Conservation (phyloP, 2,888 invertebrate genomes). For the Drosophila meridionalis region DNA sequence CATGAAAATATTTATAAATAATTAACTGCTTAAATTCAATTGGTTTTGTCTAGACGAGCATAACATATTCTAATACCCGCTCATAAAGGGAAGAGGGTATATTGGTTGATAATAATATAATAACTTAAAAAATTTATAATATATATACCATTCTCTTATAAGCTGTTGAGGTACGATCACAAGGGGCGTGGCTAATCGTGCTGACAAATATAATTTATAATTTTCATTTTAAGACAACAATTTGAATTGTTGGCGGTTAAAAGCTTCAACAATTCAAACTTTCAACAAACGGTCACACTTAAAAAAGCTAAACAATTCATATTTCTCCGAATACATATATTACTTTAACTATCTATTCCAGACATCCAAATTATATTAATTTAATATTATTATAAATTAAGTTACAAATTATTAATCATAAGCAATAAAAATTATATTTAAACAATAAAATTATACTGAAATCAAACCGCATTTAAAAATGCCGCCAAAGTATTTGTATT, state of each 20-base stretch:
- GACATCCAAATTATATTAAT: neutral
- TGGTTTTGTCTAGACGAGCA: neutral
- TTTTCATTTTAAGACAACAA: neutral
- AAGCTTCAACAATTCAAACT: neutral
- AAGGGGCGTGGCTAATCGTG: no score
- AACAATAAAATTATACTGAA: neutral
- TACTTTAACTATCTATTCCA: no score
- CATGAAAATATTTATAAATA: neutral
- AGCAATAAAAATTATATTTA: neutral
- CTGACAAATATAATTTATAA: neutral
- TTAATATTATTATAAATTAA: neutral
- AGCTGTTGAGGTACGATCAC: no score
- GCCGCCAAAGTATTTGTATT: neutral
- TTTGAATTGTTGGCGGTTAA: constrained; percentile 1
- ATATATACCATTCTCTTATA: no score
- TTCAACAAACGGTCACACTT: neutral
- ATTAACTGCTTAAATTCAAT: neutral
- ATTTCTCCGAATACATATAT: neutral
- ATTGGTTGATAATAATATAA: neutral
- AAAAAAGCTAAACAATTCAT: fast-evolving
- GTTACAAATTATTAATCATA: no score
- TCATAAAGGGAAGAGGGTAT: neutral
- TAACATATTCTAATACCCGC: neutral
- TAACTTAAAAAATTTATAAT: no score
- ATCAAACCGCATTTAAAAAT: neutral